Conservation (phyloP, 1,140 invertebrate species). For the Druon quercuslanigerum region DNA sequence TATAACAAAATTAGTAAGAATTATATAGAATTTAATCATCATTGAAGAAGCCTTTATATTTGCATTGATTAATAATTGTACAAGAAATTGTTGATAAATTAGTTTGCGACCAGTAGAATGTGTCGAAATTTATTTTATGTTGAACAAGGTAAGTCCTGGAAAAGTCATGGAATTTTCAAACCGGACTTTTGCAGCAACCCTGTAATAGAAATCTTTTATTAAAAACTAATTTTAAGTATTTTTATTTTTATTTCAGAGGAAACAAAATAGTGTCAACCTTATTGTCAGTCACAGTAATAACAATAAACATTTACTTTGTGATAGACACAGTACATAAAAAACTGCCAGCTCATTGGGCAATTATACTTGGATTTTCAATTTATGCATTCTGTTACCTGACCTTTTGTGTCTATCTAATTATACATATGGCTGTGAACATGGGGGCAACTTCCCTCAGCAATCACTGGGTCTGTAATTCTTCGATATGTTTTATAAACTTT, state of each 20-base stretch:
- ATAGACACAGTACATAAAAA: slow-evolving; percentile 77
- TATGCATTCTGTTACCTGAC: slow-evolving; percentile 81
- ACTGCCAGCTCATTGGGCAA: slow-evolving; percentile 75
- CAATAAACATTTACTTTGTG: slow-evolving; percentile 90
- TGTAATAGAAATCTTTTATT: slow-evolving; percentile 8
- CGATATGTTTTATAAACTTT: slow-evolving; percentile 25
- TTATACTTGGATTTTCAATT: slow-evolving; percentile 77
- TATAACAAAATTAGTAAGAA: no score
- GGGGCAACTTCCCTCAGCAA: slow-evolving; percentile 71
- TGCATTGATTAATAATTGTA: no score
- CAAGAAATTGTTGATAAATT: no score
- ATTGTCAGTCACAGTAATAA: slow-evolving; percentile 84
- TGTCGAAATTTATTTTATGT: no score
- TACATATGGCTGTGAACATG: slow-evolving; percentile 84
- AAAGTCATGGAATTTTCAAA: no score
- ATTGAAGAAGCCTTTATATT: no score
- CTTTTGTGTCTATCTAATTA: slow-evolving; percentile 83
- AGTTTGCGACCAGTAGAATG: no score
- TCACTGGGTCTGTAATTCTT: slow-evolving; percentile 62
- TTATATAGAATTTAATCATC: no score
- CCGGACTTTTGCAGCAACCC: no score
- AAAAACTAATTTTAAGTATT: slow-evolving; percentile 36
- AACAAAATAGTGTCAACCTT: slow-evolving; percentile 83
- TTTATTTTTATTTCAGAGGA: slow-evolving; percentile 74
- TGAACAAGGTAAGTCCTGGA: no score